A percentile compares a stretch with the other conserved stretches of the same genome.
Conservation (phyloP, 64 coral and sea anemone genomes). For the Dendronephthya gigantea region DNA sequence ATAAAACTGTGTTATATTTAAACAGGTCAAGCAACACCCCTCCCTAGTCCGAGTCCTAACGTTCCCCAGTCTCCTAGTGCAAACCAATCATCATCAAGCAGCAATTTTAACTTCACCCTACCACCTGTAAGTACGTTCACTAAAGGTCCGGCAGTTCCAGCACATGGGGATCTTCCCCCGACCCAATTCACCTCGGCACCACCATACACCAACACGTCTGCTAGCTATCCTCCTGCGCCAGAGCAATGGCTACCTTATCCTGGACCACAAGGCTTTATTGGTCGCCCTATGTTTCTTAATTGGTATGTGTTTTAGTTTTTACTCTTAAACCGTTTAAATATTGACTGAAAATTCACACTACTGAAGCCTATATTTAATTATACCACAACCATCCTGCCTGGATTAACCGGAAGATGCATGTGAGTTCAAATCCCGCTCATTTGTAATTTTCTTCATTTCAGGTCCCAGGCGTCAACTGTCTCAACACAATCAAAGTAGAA, state of each 20-base stretch:
- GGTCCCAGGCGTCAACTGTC: background rate
- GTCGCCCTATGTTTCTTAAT: background rate
- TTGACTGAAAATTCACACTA: background rate
- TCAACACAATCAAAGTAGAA: background rate
- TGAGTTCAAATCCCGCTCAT: too few species aligned
- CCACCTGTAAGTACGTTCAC: conserved; percentile 1
- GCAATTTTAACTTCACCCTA: conserved; percentile 1
- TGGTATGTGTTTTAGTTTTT: background rate
- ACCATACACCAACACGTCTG: background rate
- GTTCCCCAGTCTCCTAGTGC: background rate
- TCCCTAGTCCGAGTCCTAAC: background rate
- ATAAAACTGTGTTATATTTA: background rate
- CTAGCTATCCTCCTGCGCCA: background rate
- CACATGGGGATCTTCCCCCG: background rate
- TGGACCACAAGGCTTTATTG: conserved; percentile 6
- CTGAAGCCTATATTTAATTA: too few species aligned
- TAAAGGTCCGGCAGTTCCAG: conserved; percentile 5
- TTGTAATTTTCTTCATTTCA: background rate
- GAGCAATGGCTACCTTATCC: conserved; percentile 7
- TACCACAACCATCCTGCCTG: too few species aligned
- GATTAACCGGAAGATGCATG: too few species aligned
- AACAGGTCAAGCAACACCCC: background rate
- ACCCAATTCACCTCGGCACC: background rate
- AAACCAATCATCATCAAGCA: background rate
- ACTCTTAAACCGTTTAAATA: background rate